These are phyloP conservation scores for Pogona vitticeps DNA, from an alignment of 2,113 vertebrate species.

Conservation along the genomic window DNA sequence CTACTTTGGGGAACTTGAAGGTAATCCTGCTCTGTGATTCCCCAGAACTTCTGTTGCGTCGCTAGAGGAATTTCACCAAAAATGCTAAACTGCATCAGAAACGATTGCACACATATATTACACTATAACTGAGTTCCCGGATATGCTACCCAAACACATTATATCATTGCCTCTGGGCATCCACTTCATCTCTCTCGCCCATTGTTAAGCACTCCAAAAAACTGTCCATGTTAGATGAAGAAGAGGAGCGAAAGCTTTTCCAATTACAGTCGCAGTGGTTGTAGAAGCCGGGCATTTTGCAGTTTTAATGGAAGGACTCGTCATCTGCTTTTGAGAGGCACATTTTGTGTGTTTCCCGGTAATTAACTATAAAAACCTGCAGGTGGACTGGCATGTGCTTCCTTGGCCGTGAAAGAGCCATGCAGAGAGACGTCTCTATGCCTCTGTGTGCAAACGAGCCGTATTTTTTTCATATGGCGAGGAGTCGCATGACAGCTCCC, in stretches of 20 bases:
- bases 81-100: too few relatives aligned
- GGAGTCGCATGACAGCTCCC: slow-evolving; percentile 59
- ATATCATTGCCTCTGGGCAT: neutral
- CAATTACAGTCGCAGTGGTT: slow-evolving; percentile 50
- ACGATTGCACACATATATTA: too few relatives aligned
- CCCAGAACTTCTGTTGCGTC: too few relatives aligned
- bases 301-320: slow-evolving; percentile 59
- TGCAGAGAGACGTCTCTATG: slow-evolving; percentile 43
- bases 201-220: slow-evolving; percentile 50
- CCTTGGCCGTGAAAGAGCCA: slow-evolving; percentile 67
- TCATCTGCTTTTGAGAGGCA: slow-evolving; percentile 60
- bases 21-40: too few relatives aligned
- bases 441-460: slow-evolving; percentile 47
- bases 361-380: slow-evolving; percentile 76
- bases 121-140: too few relatives aligned
- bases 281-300: slow-evolving; percentile 6
- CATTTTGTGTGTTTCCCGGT: slow-evolving; percentile 66
- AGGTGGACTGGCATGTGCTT: slow-evolving; percentile 73
- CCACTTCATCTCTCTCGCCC: too few relatives aligned
- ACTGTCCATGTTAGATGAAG: slow-evolving; percentile 48
- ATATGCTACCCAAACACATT: neutral
- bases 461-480: slow-evolving; percentile 70
- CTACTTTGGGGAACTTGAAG: too few relatives aligned
- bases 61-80: too few relatives aligned
- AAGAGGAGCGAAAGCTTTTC: slow-evolving; percentile 50